Percentiles rank a stretch among this genome's conserved stretches.
Conservation (phyloP, 2,797 vertebrate genomes). For the Sciurus carolinensis region DNA sequence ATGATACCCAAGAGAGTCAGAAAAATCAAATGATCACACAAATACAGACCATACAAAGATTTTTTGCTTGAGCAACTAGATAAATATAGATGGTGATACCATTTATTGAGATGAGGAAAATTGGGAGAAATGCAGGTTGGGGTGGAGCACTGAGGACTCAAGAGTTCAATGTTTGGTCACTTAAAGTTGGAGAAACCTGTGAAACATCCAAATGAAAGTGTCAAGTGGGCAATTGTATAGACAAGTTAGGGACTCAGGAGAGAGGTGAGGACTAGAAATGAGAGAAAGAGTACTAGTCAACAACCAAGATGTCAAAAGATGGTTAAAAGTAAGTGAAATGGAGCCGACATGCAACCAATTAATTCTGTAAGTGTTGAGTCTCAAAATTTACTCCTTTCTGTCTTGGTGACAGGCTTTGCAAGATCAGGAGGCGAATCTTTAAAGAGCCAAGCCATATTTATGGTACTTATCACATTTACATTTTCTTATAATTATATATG, state of each 20-base stretch:
- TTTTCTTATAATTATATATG: slow-evolving; percentile 32
- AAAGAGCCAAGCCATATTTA: neutral
- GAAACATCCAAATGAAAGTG: neutral
- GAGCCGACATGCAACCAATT: slow-evolving; percentile 7
- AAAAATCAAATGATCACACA: slow-evolving; percentile 16
- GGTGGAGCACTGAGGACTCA: neutral
- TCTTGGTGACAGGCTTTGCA: slow-evolving; percentile 32
- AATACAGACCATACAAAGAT: neutral
- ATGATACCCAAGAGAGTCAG: neutral
- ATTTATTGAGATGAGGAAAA: slow-evolving; percentile 36
- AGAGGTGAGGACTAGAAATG: slow-evolving; percentile 3
- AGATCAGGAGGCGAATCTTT: slow-evolving; percentile 11
- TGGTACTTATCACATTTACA: neutral
- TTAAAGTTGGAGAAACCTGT: slow-evolving; percentile 38
- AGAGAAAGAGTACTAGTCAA: slow-evolving; percentile 51
- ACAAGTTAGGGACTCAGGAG: slow-evolving; percentile 29
- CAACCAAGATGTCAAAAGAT: slow-evolving; percentile 50
- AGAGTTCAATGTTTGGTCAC: neutral
- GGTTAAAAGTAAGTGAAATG: slow-evolving; percentile 63
- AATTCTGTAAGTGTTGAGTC: slow-evolving; percentile 45
- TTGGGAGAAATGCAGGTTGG: neutral
- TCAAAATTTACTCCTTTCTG: slow-evolving; percentile 43
- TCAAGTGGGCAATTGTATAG: neutral
- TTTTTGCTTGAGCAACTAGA: slow-evolving; percentile 19
- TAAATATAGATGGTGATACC: neutral